Conservation (phyloP, 2,797 vertebrate genomes). For the Aselliscus stoliczkanus region DNA sequence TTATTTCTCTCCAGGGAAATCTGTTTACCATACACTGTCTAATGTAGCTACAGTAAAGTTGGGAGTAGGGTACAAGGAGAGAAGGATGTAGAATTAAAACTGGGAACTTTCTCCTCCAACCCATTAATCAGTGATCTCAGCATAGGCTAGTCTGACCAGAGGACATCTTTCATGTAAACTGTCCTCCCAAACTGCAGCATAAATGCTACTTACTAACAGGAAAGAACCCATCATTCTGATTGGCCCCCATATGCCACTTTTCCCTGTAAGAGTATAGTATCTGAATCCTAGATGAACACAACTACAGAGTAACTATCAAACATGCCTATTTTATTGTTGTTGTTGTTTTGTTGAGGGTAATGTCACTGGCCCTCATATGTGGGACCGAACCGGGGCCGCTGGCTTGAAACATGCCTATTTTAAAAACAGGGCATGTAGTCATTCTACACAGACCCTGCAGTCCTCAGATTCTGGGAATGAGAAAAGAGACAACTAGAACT, state of each 20-base stretch:
- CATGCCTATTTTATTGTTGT: neutral
- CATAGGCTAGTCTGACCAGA: constrained; percentile 8
- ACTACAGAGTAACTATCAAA: neutral
- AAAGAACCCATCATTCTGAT: neutral
- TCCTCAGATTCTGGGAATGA: neutral
- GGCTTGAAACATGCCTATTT: neutral
- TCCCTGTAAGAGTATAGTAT: neutral
- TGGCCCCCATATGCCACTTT: neutral
- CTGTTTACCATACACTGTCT: neutral
- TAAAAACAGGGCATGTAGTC: neutral
- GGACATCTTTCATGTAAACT: constrained; percentile 5
- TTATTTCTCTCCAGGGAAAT: constrained; percentile 5
- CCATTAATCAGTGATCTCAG: neutral
- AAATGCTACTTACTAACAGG: neutral
- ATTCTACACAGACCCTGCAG: neutral
- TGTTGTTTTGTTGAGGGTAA: too few species aligned
- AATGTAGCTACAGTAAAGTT: neutral
- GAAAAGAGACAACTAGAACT: neutral
- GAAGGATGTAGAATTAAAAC: neutral
- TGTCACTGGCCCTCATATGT: too few species aligned
- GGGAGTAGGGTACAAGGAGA: neutral
- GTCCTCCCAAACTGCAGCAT: neutral
- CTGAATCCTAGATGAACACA: neutral
- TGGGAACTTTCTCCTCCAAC: neutral
- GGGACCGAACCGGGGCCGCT: too few species aligned